Conservation (phyloP, 2,113 vertebrate species). For the Pterocles gutturalis region DNA sequence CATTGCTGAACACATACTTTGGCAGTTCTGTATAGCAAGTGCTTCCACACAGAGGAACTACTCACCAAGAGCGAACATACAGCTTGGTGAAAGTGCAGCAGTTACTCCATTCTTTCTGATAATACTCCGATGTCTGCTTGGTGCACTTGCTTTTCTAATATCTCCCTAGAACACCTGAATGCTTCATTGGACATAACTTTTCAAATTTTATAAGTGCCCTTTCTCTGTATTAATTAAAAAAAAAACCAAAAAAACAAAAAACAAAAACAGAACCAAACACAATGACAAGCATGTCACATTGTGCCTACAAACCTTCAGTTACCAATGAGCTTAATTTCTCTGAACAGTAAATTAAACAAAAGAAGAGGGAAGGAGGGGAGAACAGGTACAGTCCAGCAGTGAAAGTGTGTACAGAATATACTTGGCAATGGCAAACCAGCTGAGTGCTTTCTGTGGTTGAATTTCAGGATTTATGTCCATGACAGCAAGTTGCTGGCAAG, state of each 20-base stretch:
- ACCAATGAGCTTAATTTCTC: conserved; percentile 77
- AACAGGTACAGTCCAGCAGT: conserved; percentile 72
- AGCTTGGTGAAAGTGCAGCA: conserved; percentile 79
- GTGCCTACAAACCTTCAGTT: conserved; percentile 80
- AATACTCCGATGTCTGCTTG: conserved; percentile 65
- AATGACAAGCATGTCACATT: conserved; percentile 75
- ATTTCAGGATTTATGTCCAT: conserved; percentile 80
- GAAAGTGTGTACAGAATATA: conserved; percentile 76
- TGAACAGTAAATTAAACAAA: conserved; percentile 63
- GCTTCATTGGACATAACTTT: conserved; percentile 75
- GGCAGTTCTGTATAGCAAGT: conserved; percentile 92
- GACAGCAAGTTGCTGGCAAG: conserved; percentile 83
- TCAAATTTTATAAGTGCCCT: conserved; percentile 82
- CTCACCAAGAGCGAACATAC: conserved; percentile 71
- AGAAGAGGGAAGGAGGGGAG: conserved; percentile 56
- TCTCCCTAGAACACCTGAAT: conserved; percentile 77
- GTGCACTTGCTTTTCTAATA: conserved; percentile 75
- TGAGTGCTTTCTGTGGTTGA: conserved; percentile 88
- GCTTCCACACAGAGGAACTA: conserved; percentile 79
- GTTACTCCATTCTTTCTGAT: conserved; percentile 50
- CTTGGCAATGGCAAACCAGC: conserved; percentile 82
- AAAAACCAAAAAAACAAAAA: background rate
- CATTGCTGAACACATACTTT: conserved; percentile 89
- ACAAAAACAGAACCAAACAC: conserved; percentile 39
- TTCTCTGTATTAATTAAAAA: conserved; percentile 73